Conservation (phyloP, 2,113 vertebrate genomes). For the Actenoides lindsayi region DNA sequence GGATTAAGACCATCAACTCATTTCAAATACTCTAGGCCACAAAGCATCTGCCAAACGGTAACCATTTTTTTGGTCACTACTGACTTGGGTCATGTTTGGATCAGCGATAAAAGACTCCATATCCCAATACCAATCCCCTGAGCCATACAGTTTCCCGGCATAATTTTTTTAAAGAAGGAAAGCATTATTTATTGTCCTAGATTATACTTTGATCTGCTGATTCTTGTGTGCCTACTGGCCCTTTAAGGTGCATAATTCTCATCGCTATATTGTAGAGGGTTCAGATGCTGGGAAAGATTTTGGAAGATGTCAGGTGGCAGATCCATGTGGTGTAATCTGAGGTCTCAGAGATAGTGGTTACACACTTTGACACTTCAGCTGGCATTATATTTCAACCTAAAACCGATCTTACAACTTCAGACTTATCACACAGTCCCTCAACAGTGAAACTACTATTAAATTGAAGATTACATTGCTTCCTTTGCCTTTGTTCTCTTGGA, state of each 20-base stretch:
- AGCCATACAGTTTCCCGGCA: slow-evolving; percentile 53
- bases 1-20: slow-evolving; percentile 67
- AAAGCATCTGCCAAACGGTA: slow-evolving; percentile 65
- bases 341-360: neutral
- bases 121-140: slow-evolving; percentile 34
- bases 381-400: neutral
- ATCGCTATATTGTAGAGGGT: neutral
- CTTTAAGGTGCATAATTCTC: neutral
- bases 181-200: slow-evolving; percentile 13
- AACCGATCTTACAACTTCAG: neutral
- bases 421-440: neutral
- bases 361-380: neutral
- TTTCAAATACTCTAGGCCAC: slow-evolving; percentile 67
- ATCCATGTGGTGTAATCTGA: neutral
- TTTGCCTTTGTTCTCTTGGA: neutral
- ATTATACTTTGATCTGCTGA: slow-evolving; percentile 25
- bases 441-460: neutral
- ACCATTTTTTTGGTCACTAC: slow-evolving; percentile 59
- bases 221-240: neutral
- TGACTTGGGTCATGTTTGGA: slow-evolving; percentile 60
- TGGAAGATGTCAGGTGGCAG: neutral
- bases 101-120: slow-evolving; percentile 59
- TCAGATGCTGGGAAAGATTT: neutral
- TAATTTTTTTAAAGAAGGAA: slow-evolving; percentile 31
- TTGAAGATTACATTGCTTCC: neutral